phyloP scores from a whole-genome alignment of 2,797 vertebrate genomes.

The Margarornis squamiger region DNA sequence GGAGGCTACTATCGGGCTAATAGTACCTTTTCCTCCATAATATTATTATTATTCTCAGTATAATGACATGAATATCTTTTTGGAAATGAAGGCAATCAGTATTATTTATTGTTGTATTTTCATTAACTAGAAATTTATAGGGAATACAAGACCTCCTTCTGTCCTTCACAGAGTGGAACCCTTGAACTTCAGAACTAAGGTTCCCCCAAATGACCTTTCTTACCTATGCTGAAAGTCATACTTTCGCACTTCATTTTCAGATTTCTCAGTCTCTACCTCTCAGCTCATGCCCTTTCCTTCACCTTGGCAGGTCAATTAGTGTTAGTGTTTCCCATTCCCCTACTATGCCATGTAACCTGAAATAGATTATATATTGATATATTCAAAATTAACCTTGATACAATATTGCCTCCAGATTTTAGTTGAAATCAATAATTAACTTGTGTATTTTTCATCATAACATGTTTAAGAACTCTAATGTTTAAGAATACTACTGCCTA shows the following conservation, averaged over 20 bases:
- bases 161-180: background rate
- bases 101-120: conserved; percentile 38
- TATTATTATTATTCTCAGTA: background rate
- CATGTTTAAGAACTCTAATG: background rate
- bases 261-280: background rate
- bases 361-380: background rate
- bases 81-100: background rate
- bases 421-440: background rate
- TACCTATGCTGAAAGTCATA: background rate
- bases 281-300: background rate
- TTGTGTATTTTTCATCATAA: background rate
- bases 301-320: background rate
- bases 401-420: background rate
- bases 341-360: background rate
- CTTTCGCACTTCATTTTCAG: background rate
- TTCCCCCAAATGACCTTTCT: background rate
- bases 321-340: background rate
- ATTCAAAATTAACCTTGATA: background rate
- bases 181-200: background rate
- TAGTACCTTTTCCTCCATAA: background rate
- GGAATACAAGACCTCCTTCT: background rate
- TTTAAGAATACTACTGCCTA: background rate
- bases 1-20: conserved; percentile 1
- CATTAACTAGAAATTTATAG: background rate
- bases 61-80: conserved; percentile 34